These are phyloP conservation scores for Myotis yumanensis DNA, from an alignment of 2,113 vertebrate genomes.

Conservation along the genomic window DNA sequence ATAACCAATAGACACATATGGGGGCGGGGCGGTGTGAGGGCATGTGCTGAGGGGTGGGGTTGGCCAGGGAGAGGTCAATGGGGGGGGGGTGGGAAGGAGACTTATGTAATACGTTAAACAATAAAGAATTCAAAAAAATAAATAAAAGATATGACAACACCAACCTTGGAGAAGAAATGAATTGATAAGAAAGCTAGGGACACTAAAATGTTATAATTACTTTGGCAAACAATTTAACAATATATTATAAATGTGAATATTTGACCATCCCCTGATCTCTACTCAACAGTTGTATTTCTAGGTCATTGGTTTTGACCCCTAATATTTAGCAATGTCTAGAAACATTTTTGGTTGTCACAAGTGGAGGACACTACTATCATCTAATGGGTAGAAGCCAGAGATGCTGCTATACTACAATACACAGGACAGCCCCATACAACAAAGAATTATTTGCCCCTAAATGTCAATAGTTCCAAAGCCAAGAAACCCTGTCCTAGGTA, in stretches of 20 bases:
- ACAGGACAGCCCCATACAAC: background rate
- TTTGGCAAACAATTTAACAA: background rate
- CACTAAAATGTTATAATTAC: background rate
- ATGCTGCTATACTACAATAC: background rate
- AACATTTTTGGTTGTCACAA: background rate
- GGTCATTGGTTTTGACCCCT: background rate
- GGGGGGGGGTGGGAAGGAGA: too few relatives aligned
- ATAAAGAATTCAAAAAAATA: background rate
- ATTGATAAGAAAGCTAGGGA: background rate
- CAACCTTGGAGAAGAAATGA: slow-evolving; percentile 8
- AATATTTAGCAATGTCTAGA: background rate
- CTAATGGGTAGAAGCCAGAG: slow-evolving; percentile 12
- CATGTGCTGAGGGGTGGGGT: too few relatives aligned
- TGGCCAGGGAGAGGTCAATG: too few relatives aligned
- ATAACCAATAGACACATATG: too few relatives aligned
- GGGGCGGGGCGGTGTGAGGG: too few relatives aligned
- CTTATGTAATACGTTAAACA: too few relatives aligned
- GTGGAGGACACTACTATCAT: background rate
- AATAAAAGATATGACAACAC: slow-evolving; percentile 31
- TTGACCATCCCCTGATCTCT: background rate
- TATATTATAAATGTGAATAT: background rate
- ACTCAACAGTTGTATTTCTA: background rate
- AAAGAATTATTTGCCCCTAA: background rate
- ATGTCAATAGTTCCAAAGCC: background rate
- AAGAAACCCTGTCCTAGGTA: background rate